Evolutionary conservation across 2,797 vertebrate genomes (phyloP).

Genomic region (Lithobates pipiens): DNA sequence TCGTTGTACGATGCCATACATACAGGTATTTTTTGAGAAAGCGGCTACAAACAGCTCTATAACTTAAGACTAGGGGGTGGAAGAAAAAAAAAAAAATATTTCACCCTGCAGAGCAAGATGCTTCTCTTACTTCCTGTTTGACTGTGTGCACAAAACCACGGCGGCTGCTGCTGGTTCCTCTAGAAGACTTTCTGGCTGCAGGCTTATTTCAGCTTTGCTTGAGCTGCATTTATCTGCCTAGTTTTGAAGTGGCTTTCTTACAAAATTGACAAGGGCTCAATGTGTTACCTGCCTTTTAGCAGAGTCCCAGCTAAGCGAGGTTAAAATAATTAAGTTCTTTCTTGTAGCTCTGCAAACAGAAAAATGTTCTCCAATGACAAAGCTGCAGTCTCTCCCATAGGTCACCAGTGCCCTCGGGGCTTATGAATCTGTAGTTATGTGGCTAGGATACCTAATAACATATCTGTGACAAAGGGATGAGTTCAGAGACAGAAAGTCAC

Average conservation of each 20-base stretch:
- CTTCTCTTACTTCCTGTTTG: constrained; percentile 87
- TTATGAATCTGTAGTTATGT: background rate
- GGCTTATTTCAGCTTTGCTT: background rate
- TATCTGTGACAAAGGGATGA: background rate
- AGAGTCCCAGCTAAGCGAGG: too few relatives aligned
- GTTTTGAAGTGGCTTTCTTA: too few relatives aligned
- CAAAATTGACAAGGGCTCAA: too few relatives aligned
- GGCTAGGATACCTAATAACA: background rate
- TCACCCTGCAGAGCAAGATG: constrained; percentile 2
- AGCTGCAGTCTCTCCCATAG: background rate
- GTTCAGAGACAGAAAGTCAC: background rate
- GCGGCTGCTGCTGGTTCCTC: constrained; percentile 74
- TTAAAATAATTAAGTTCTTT: too few relatives aligned
- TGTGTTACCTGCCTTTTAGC: too few relatives aligned
- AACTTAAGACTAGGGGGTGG: background rate
- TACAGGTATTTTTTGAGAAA: background rate
- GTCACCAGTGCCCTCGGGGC: background rate
- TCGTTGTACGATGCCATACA: constrained; percentile 89
- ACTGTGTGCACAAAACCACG: constrained; percentile 74
- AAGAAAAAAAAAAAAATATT: constrained; percentile 50
- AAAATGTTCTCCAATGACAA: too few relatives aligned
- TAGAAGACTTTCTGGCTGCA: background rate
- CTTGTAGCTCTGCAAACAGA: too few relatives aligned
- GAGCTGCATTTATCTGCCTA: too few relatives aligned
- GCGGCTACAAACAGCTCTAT: constrained; percentile 6